phyloP scores from a whole-genome alignment of 2,888 invertebrate genomes.

The Melipona beecheii region DNA sequence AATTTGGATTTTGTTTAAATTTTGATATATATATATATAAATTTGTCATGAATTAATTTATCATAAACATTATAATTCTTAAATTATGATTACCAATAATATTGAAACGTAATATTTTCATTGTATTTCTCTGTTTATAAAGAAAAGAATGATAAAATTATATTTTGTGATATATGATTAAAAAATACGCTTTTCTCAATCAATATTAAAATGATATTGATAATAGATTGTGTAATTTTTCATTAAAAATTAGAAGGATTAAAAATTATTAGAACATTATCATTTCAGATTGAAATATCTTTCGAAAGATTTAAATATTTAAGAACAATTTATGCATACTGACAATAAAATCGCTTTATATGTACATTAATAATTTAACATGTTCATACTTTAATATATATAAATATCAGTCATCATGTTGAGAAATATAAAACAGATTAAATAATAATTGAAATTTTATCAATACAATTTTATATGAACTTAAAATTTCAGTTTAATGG shows the following conservation, averaged over 20 bases:
- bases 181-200: neutral
- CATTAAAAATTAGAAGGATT: neutral
- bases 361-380: constrained; percentile 27
- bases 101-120: neutral
- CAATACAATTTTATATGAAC: neutral
- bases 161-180: constrained; percentile 48
- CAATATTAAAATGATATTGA: neutral
- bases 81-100: constrained; percentile 4
- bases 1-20: neutral
- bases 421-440: constrained; percentile 10
- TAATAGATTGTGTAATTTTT: constrained; percentile 1
- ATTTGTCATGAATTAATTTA: constrained; percentile 3
- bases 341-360: constrained; percentile 51
- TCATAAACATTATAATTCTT: constrained; percentile 1
- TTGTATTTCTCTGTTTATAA: constrained; percentile 15
- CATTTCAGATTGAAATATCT: neutral
- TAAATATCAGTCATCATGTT: constrained; percentile 6
- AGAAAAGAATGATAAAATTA: constrained; percentile 30
- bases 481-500: constrained; percentile 29
- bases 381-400: constrained; percentile 3
- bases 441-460: constrained; percentile 5
- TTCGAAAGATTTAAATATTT: constrained; percentile 12
- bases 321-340: constrained; percentile 32
- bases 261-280: neutral
- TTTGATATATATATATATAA: constrained; percentile 7